Evolutionary conservation across 2,113 vertebrate genomes (phyloP), one percentile per base, ranked within the genome.

Genomic region (Peromyscus maniculatus): DNA sequence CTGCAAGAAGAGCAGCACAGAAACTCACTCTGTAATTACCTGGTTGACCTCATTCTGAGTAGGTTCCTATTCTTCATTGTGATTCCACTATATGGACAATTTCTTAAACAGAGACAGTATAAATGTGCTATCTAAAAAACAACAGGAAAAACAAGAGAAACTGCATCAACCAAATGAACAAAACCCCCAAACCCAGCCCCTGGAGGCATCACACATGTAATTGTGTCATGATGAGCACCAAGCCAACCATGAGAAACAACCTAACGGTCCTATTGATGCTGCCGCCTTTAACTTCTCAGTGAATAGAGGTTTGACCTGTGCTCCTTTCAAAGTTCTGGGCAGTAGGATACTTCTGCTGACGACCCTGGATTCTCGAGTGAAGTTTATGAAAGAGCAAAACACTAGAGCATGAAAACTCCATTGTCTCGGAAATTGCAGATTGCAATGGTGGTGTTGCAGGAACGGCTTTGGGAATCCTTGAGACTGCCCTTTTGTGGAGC

Each of bases 91-190:
- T 17, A 64, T 2, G 78, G 79, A 92, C 39, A 64, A 93, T 93
- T 87, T 82, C 24, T 33, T 0, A n/a, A 93, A 96, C 93, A 97
- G 97, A 79, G 87, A 96, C 84, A 97, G 87, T 57, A 80, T 78
- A 86, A 95, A 91, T 89, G 94, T 87, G 96, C 95, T 98, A 39
- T 39, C 71, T 66, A 66, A n/a, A 19, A 21, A 98, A 98, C 97
- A n/a, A 36, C 33, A 13, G 3, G 97, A 97, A 98, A 98, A 87
- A 94, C 93, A 89, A 94, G 69, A 84, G 57, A 87, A 84, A 90
- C 22, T 88, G 28, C 57, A 71, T 22, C 67, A 82, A 89, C 84
- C 55, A 89, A 92, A 67, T 55, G 89, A 94, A 78, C 17, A 87
- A 64, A 72, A 62, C 19, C 8, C 4, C 77, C 0, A 24, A 67